These are phyloP conservation scores for Cavia porcellus DNA, from an alignment of 2,113 vertebrate genomes.

Conservation along the genomic window DNA sequence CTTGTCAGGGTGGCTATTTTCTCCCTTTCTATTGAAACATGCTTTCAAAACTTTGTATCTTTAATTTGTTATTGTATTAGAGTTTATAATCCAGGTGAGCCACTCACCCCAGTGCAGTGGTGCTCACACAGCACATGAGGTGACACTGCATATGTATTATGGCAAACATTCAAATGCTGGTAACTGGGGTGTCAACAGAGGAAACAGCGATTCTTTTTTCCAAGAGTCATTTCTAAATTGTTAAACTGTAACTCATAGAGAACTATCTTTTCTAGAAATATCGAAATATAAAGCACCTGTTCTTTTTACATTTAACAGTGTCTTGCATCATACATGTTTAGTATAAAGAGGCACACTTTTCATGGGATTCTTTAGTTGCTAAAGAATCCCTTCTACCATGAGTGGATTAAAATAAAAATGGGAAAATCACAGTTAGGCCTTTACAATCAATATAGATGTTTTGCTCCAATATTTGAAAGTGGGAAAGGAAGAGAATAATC, in stretches of 20 bases:
- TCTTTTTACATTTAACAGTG: not conserved
- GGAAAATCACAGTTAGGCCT: conserved; percentile 50
- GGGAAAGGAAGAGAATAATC: conserved; percentile 58
- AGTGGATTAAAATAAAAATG: conserved; percentile 53
- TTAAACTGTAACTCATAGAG: too few relatives aligned
- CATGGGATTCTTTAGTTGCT: conserved; percentile 54
- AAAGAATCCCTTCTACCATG: conserved; percentile 48
- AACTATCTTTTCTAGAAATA: conserved; percentile 26
- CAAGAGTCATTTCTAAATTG: conserved; percentile 20
- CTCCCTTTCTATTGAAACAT: too few relatives aligned
- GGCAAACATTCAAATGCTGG: conserved; percentile 45
- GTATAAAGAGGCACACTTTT: not conserved
- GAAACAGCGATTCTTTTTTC: conserved; percentile 57
- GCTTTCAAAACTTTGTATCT: too few relatives aligned
- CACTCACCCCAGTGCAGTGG: too few relatives aligned
- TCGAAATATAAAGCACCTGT: conserved; percentile 50
- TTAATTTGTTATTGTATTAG: too few relatives aligned
- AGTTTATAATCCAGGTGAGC: too few relatives aligned
- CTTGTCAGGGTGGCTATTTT: too few relatives aligned
- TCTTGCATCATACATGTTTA: not conserved
- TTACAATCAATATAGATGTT: conserved; percentile 45
- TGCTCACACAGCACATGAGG: too few relatives aligned
- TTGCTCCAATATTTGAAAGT: conserved; percentile 55
- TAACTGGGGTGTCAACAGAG: conserved; percentile 26
- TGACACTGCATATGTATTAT: not conserved